Conservation (phyloP, 2,888 invertebrate genomes). For the Polyploca ridens region DNA sequence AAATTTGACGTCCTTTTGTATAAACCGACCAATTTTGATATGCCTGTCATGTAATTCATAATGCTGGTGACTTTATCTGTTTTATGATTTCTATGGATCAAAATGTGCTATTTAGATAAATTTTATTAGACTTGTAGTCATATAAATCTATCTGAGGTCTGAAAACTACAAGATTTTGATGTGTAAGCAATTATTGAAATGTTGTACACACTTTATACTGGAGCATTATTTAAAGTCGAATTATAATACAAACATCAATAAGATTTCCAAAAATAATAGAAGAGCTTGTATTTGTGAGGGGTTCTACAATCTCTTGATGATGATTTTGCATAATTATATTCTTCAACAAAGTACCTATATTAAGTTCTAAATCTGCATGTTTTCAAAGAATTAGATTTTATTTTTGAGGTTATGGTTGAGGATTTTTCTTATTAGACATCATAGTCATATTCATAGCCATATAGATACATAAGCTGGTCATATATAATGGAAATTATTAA, state of each 20-base stretch:
- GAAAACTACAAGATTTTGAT: not conserved
- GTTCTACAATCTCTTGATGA: not conserved
- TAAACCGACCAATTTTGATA: conserved; percentile 51
- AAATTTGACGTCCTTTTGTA: conserved; percentile 46
- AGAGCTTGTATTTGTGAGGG: not conserved
- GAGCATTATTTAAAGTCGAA: conserved; percentile 40
- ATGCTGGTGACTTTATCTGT: not conserved
- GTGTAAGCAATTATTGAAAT: not conserved
- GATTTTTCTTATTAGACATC: not conserved
- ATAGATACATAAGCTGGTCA: not conserved
- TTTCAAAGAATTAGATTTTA: not conserved
- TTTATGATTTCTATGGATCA: not conserved
- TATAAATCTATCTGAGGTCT: not conserved
- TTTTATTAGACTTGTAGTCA: not conserved
- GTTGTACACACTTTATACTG: not conserved
- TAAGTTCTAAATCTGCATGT: not conserved
- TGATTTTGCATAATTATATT: not conserved
- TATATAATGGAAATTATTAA: not conserved
- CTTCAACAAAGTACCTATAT: not conserved
- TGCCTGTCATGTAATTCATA: conserved; percentile 23
- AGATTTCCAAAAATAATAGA: conserved; percentile 19
- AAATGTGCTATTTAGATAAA: not conserved
- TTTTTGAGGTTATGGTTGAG: conserved; percentile 1
- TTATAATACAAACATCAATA: conserved; percentile 68
- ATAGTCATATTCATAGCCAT: not conserved